phyloP scores from a whole-genome alignment of 2,113 vertebrate genomes.

The Reinhardtius hippoglossoides region DNA sequence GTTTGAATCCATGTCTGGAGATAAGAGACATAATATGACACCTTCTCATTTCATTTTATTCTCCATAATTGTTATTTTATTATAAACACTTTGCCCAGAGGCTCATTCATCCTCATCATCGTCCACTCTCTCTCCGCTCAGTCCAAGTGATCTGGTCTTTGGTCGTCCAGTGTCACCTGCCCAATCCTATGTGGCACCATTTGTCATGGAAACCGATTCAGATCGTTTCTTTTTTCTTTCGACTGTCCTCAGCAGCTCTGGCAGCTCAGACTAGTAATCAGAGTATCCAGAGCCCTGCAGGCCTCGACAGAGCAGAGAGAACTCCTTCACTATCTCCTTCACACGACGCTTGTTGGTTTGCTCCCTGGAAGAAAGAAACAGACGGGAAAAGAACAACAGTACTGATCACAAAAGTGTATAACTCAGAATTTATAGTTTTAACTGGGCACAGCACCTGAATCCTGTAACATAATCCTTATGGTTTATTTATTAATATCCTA shows the following conservation, averaged over 20 bases:
- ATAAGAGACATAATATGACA: slow-evolving; percentile 9
- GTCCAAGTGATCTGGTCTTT: neutral
- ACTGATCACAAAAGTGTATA: neutral
- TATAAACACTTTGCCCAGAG: slow-evolving; percentile 48
- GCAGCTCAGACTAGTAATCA: slow-evolving; percentile 82
- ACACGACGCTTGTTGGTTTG: slow-evolving; percentile 91
- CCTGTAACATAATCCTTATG: too few relatives aligned
- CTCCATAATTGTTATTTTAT: slow-evolving; percentile 26
- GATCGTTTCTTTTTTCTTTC: neutral
- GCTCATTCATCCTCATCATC: neutral
- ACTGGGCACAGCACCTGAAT: neutral
- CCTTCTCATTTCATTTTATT: slow-evolving; percentile 15
- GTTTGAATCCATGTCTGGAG: neutral
- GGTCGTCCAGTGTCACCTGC: neutral
- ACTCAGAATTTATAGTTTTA: neutral
- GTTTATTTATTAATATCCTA: too few relatives aligned
- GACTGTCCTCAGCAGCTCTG: neutral
- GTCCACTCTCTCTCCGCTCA: slow-evolving; percentile 7
- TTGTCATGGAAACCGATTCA: slow-evolving; percentile 1
- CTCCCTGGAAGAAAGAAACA: slow-evolving; percentile 83
- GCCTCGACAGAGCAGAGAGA: slow-evolving; percentile 92
- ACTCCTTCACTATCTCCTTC: slow-evolving; percentile 96
- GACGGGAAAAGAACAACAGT: neutral
- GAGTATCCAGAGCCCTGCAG: slow-evolving; percentile 91
- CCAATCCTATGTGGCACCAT: neutral